Evolutionary conservation across 2,797 vertebrate genomes (phyloP), one percentile per base, ranked within the genome.

Genomic region (Anabas testudineus): DNA sequence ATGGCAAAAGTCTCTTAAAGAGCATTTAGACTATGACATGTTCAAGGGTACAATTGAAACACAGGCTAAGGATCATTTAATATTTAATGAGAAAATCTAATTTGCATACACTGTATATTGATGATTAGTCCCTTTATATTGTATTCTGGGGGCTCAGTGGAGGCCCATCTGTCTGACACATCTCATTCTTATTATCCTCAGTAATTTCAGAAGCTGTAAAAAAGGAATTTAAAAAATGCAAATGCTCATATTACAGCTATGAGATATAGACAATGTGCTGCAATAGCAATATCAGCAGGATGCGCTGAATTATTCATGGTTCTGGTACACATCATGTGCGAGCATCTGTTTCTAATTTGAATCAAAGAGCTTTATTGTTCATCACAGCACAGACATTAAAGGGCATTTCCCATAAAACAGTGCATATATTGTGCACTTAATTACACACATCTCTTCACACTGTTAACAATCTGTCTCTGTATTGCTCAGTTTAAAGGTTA

Each of bases 261-360:
- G 57, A 68, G 42, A 69, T 62, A 32, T 32, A 65, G 37, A 61
- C 57, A 69, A 46, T 56, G 42, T 45, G 52, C 68, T 57, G 72
- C 62, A 65, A 62, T 52, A 60, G 71, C 55, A 65, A 37, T 58
- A 70, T 72, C 76, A 83, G 67, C 66, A 64, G 71, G 62, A 80
- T 21, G 54, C 26, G 26, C 52, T 77, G 41, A 85, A 84, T 83
- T 78, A 88, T 83, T 74, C 77, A 84, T 58, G 13, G 59, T 77
- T 45, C 43, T 36, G 34, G 78, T 62, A 69, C 60, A 62, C 64
- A 80, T 82, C 67, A 61, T 67, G 76, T 69, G 71, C 45, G 71
- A 86, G 81, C 88, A 88, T 89, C 87, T 90, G 88, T 60, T 82
- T 83, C 58, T 74, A 65, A 84, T 86, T 65, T 63, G 64, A 80